These are phyloP conservation scores for Glossosoma conforme DNA, from an alignment of 1,140 invertebrate genomes.

Conservation along the genomic window DNA sequence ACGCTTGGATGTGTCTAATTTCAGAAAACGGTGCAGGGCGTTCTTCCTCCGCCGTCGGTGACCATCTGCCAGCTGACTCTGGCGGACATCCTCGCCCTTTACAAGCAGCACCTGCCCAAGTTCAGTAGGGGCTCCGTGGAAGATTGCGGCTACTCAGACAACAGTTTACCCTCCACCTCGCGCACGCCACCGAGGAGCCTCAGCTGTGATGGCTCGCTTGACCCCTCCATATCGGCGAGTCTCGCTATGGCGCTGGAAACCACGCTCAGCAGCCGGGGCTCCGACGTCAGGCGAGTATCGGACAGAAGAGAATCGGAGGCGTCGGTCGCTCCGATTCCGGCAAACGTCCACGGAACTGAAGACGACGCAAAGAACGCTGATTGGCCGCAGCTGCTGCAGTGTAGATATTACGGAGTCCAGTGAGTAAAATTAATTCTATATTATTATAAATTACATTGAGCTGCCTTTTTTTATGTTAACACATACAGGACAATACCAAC, in stretches of 20 bases:
- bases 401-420: slow-evolving; percentile 61
- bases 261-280: slow-evolving; percentile 3
- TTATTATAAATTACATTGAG: too few relatives aligned
- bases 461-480: too few relatives aligned
- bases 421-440: slow-evolving; percentile 54
- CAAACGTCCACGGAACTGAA: slow-evolving; percentile 26
- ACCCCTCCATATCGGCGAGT: slow-evolving; percentile 5
- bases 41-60: slow-evolving; percentile 61
- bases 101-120: slow-evolving; percentile 39
- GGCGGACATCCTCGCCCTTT: slow-evolving; percentile 53
- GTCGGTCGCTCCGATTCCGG: too few relatives aligned
- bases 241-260: slow-evolving; percentile 12
- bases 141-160: slow-evolving; percentile 1
- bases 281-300: too few relatives aligned
- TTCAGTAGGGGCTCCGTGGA: slow-evolving; percentile 6
- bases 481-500: too few relatives aligned
- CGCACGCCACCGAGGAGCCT: slow-evolving; percentile 9
- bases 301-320: too few relatives aligned
- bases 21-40: slow-evolving; percentile 50
- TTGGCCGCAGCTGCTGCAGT: slow-evolving; percentile 53
- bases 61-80: slow-evolving; percentile 58
- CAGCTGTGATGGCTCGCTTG: slow-evolving; percentile 5
- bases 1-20: slow-evolving; percentile 18
- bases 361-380: slow-evolving; percentile 36
- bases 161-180: slow-evolving; percentile 12